Evolutionary conservation across 2,888 invertebrate species (phyloP).

Genomic region (Camptogramma bilineatum): DNA sequence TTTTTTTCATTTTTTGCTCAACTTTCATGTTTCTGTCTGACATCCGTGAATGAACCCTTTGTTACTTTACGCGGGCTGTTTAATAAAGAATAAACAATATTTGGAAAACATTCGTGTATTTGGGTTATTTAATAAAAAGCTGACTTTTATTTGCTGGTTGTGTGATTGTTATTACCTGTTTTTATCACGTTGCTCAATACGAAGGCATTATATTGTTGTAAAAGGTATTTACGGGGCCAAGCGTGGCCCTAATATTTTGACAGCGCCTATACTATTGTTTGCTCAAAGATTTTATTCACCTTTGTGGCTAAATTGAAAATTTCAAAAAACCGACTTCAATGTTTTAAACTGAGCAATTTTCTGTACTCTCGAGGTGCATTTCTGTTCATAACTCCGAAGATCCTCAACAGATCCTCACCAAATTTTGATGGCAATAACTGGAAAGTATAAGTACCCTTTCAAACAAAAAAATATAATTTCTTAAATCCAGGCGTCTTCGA

Average conservation of each 20-base stretch:
- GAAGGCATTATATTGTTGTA: neutral
- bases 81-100: slow-evolving; percentile 26
- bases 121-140: slow-evolving; percentile 27
- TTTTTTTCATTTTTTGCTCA: slow-evolving; percentile 33
- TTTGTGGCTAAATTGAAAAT: too few species aligned
- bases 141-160: slow-evolving; percentile 25
- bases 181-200: slow-evolving; percentile 10
- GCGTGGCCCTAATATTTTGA: neutral
- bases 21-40: slow-evolving; percentile 39
- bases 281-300: neutral
- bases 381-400: too few species aligned
- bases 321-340: too few species aligned
- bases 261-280: neutral
- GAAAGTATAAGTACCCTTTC: too few species aligned
- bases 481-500: too few species aligned
- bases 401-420: too few species aligned
- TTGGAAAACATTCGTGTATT: slow-evolving; percentile 27
- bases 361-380: too few species aligned
- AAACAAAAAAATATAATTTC: too few species aligned
- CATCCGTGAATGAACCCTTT: slow-evolving; percentile 37
- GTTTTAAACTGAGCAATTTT: too few species aligned
- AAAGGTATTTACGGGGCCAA: neutral
- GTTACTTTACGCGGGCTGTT: slow-evolving; percentile 24
- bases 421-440: too few species aligned
- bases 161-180: slow-evolving; percentile 18